Percentiles rank a stretch among this genome's conserved stretches.
phyloP scores from a whole-genome alignment of 2,113 vertebrate genomes.

The Phrynosoma platyrhinos region DNA sequence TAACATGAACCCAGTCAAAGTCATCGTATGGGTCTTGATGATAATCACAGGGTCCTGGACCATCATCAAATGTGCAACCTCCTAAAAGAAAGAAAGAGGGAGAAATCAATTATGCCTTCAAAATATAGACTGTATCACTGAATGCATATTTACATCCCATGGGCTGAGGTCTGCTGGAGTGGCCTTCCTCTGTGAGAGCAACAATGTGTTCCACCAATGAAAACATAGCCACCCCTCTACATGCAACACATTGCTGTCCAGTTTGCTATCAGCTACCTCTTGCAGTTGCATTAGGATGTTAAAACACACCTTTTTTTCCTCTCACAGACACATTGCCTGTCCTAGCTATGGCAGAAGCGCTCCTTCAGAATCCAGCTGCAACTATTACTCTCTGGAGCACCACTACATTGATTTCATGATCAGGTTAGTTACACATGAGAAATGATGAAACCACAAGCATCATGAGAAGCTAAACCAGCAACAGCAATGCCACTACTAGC shows the following conservation, averaged over 20 bases:
- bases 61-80: constrained; percentile 93
- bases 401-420: neutral
- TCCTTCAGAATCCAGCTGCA: neutral
- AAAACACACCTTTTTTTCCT: neutral
- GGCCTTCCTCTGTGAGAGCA: no score
- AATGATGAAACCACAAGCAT: neutral
- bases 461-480: neutral
- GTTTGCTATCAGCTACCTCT: neutral
- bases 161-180: no score
- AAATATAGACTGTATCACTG: constrained; percentile 22
- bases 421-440: neutral
- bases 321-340: neutral
- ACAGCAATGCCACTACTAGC: neutral
- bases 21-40: constrained; percentile 95
- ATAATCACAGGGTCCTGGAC: constrained; percentile 93
- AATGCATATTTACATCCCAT: neutral
- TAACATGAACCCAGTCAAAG: constrained; percentile 97
- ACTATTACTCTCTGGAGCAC: neutral
- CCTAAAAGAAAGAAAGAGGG: constrained; percentile 75
- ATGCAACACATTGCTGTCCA: neutral
- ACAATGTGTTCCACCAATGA: no score
- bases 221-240: no score
- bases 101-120: constrained; percentile 1
- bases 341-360: neutral
- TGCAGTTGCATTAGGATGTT: neutral